Evolutionary conservation across 2,113 vertebrate genomes (phyloP).

Genomic region (Fulmarus glacialis): DNA sequence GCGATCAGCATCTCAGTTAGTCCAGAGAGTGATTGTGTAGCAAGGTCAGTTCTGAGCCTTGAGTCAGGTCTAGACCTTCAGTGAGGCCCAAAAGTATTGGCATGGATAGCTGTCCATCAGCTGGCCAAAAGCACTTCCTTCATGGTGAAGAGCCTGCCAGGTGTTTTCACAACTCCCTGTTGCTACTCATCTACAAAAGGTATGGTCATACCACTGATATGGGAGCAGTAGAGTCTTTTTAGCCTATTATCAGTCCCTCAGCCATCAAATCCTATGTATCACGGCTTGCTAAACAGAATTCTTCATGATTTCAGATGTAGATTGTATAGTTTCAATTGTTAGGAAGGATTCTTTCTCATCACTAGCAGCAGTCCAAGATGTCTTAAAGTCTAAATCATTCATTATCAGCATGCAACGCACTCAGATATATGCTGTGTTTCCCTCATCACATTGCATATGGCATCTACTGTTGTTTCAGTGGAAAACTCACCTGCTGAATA

Average conservation of each 20-base stretch:
- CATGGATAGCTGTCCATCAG: not conserved
- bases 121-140: not conserved
- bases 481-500: not conserved
- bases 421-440: not conserved
- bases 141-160: not conserved
- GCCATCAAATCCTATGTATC: not conserved
- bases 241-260: not conserved
- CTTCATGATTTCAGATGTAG: not conserved
- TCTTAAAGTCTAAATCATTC: not conserved
- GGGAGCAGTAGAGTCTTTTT: not conserved
- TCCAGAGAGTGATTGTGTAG: not conserved
- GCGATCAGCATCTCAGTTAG: not conserved
- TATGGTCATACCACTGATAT: not conserved
- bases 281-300: not conserved
- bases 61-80: not conserved
- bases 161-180: not conserved
- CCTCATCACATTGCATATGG: not conserved
- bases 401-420: fast-evolving
- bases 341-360: not conserved
- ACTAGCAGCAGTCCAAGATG: not conserved
- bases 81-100: not conserved
- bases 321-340: not conserved
- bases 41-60: not conserved
- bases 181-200: not conserved
- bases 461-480: not conserved